These are phyloP conservation scores for Papilio dardanus DNA, from an alignment of 1,140 invertebrate genomes.

Conservation along the genomic window DNA sequence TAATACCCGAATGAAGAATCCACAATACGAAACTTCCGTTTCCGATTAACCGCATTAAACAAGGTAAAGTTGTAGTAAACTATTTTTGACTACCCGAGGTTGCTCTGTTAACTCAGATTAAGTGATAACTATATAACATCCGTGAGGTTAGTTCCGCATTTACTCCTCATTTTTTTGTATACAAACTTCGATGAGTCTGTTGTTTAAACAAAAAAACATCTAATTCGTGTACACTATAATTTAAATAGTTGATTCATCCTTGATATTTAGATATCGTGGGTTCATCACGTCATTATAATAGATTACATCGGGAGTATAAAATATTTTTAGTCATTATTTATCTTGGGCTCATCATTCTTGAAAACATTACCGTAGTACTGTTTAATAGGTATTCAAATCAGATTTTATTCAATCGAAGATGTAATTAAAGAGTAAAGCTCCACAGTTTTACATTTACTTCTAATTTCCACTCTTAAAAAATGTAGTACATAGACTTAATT, in stretches of 20 bases:
- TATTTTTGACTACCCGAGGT: background rate
- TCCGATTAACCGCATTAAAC: background rate
- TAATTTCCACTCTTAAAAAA: background rate
- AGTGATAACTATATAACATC: conserved; percentile 39
- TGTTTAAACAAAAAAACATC: background rate
- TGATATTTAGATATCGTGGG: conserved; percentile 5
- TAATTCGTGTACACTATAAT: background rate
- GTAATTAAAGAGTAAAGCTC: background rate
- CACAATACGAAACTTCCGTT: background rate
- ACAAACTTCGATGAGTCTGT: conserved; percentile 40
- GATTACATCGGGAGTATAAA: background rate
- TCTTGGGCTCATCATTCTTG: background rate
- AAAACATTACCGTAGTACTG: background rate
- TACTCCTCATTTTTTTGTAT: too few relatives aligned
- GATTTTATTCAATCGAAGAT: background rate
- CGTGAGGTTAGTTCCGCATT: conserved; percentile 49
- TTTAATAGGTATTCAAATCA: background rate
- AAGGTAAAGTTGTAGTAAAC: background rate
- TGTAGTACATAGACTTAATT: too few relatives aligned
- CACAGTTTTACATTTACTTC: background rate
- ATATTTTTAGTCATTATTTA: background rate
- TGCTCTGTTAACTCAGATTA: background rate
- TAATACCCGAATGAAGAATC: background rate
- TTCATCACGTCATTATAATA: background rate
- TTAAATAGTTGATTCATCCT: background rate